These are phyloP conservation scores for Hydraecia micacea DNA, from an alignment of 2,888 invertebrate genomes.

Conservation along the genomic window DNA sequence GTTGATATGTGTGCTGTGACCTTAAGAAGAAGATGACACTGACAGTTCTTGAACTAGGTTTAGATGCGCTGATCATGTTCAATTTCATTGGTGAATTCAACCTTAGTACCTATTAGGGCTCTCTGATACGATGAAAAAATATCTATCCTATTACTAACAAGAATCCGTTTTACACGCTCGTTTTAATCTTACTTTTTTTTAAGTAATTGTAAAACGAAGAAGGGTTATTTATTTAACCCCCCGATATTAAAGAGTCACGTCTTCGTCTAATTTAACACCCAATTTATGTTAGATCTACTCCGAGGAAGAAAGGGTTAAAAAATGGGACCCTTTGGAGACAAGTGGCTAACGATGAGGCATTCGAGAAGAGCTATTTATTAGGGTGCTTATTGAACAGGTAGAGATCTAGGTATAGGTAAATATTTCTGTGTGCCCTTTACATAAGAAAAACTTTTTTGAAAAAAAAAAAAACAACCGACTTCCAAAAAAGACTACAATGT, in stretches of 20 bases:
- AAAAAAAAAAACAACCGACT: no score
- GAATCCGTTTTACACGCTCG: constrained; percentile 32
- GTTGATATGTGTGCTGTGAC: no score
- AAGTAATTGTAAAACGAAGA: constrained; percentile 40
- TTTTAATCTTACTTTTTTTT: constrained; percentile 41
- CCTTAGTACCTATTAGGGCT: no score
- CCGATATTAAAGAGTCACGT: constrained; percentile 81
- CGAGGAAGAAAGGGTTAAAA: constrained; percentile 72
- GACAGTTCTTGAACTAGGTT: no score
- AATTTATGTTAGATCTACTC: constrained; percentile 78
- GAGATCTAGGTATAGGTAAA: background rate
- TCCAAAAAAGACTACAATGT: no score
- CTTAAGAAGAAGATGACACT: no score
- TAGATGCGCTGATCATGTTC: no score
- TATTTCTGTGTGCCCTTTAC: background rate
- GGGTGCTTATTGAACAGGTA: constrained; percentile 8
- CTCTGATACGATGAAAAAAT: no score
- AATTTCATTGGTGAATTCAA: no score
- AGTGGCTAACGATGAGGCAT: constrained; percentile 41
- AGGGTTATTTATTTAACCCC: constrained; percentile 58
- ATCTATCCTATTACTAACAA: no score
- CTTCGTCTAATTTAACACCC: constrained; percentile 83
- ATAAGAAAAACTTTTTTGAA: no score
- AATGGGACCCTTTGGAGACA: constrained; percentile 53
- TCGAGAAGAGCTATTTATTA: constrained; percentile 24